Evolutionary conservation across 2,113 vertebrate species (phyloP), one percentile per base, ranked within the genome.

Genomic region (Spheniscus mendiculus): DNA sequence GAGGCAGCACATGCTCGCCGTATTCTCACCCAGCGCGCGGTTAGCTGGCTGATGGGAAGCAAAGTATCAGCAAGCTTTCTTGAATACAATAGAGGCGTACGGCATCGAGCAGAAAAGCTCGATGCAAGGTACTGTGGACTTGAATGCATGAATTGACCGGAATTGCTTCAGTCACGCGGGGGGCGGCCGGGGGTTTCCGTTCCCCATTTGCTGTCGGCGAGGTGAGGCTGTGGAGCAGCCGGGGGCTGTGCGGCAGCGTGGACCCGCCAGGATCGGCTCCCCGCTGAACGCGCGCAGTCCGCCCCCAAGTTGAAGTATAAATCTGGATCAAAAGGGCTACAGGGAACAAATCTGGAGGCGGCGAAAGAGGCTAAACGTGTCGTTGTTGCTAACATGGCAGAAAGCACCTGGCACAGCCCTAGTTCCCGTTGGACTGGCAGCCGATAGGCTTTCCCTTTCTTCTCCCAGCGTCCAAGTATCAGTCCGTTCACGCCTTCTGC

Each of bases 231-330:
- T 0, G 84, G 44, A 49, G 76, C 70, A 5, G 26, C 53, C 34
- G 0, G 36, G 17, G 34, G 53, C 40, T 7, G 36, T 3, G 66
- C 0, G 2, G 26, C 77, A 19, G 45, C 4, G 1, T 2, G n/a
- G 76, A 21, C 32, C 76, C 5, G 3, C 76, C 8, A 3, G 19
- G 9, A 0, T 9, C 10, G 1, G 32, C 63, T 72, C 34, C 34
- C 17, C 2, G 53, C 27, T 30, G 26, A 12, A 11, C 5, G 2
- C 6, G 1, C 40, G 0, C 13, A 3, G 8, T 0, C n/a, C n/a
- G n/a, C 26, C 32, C 50, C 26, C 56, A 38, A 1, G 27, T 12
- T 36, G 11, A 70, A 10, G 13, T 17, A 6, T 58, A 44, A 86
- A 78, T 59, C 83, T 59, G 56, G 21, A 49, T 52, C 63, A 14